Percentiles rank a stretch among this genome's conserved stretches.
phyloP scores from a whole-genome alignment of 64 coral and sea anemone species.

The Actinia tenebrosa region DNA sequence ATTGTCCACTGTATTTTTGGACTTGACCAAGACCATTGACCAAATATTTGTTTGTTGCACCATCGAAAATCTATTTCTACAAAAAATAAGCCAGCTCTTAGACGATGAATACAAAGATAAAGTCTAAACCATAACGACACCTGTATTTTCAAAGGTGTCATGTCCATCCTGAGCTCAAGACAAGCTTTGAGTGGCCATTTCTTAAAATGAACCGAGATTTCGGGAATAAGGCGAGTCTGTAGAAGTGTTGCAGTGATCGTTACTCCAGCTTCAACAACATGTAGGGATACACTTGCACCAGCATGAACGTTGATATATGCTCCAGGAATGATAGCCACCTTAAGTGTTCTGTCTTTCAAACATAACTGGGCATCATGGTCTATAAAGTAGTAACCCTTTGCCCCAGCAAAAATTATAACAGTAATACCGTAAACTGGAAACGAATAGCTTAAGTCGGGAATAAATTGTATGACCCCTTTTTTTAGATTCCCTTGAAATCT shows the following conservation, averaged over 20 bases:
- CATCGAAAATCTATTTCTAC: slow-evolving; percentile 58
- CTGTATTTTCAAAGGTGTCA: slow-evolving; percentile 85
- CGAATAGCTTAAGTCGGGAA: slow-evolving; percentile 34
- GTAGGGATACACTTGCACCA: slow-evolving; percentile 55
- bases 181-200: slow-evolving; percentile 88
- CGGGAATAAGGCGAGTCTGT: slow-evolving; percentile 79
- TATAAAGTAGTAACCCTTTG: slow-evolving; percentile 74
- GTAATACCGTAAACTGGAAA: slow-evolving; percentile 83
- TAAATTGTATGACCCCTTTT: slow-evolving; percentile 50
- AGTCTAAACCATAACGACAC: slow-evolving; percentile 92
- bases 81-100: slow-evolving; percentile 47
- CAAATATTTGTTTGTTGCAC: slow-evolving; percentile 80
- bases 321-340: slow-evolving; percentile 70
- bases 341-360: slow-evolving; percentile 63
- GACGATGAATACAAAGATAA: slow-evolving; percentile 50
- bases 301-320: slow-evolving; percentile 77
- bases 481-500: slow-evolving; percentile 42
- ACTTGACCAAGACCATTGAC: slow-evolving; percentile 88
- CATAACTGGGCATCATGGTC: slow-evolving; percentile 76
- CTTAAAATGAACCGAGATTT: slow-evolving; percentile 69
- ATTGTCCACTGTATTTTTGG: slow-evolving; percentile 60
- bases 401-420: slow-evolving; percentile 67
- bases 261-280: slow-evolving; percentile 84
- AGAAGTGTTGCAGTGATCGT: slow-evolving; percentile 87
- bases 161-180: slow-evolving; percentile 76